Percentiles rank a stretch among this genome's conserved stretches.
Evolutionary conservation across 2,113 vertebrate species (phyloP).

Genomic region (Oplegnathus fasciatus): DNA sequence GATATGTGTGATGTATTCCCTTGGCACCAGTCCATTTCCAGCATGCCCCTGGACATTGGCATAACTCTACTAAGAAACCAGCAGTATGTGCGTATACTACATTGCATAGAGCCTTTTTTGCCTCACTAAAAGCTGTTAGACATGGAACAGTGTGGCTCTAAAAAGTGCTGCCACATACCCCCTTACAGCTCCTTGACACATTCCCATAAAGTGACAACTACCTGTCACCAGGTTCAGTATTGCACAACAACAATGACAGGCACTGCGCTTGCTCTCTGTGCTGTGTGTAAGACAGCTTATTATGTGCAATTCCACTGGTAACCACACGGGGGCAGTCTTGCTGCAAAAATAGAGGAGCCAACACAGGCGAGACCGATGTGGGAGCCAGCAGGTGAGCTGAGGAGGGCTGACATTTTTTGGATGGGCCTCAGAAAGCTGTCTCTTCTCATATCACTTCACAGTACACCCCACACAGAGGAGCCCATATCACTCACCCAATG

Average conservation of each 20-base stretch:
- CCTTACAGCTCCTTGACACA: conserved; percentile 7
- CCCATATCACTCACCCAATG: conserved; percentile 64
- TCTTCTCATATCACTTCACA: conserved; percentile 68
- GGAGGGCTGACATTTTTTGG: conserved; percentile 65
- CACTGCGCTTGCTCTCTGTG: not conserved
- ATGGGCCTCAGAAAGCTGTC: conserved; percentile 74
- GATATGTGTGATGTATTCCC: not conserved
- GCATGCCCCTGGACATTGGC: not conserved
- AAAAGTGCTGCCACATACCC: conserved; percentile 13
- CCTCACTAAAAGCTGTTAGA: conserved; percentile 19
- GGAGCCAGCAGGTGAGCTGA: conserved; percentile 69
- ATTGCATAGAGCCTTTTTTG: not conserved
- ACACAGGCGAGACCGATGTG: not conserved
- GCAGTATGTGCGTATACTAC: not conserved
- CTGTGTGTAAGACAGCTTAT: no score
- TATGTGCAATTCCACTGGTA: not conserved
- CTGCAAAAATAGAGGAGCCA: conserved; percentile 18
- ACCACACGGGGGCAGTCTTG: conserved; percentile 79
- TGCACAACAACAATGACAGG: conserved; percentile 3
- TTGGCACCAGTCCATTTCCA: not conserved
- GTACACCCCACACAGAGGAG: conserved; percentile 51
- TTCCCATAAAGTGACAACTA: conserved; percentile 26
- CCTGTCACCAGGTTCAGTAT: conserved; percentile 30
- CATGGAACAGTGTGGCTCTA: not conserved
- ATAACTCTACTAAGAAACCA: not conserved